These are phyloP conservation scores for Lagenorhynchus albirostris DNA, from an alignment of 2,113 vertebrate genomes.

Conservation along the genomic window DNA sequence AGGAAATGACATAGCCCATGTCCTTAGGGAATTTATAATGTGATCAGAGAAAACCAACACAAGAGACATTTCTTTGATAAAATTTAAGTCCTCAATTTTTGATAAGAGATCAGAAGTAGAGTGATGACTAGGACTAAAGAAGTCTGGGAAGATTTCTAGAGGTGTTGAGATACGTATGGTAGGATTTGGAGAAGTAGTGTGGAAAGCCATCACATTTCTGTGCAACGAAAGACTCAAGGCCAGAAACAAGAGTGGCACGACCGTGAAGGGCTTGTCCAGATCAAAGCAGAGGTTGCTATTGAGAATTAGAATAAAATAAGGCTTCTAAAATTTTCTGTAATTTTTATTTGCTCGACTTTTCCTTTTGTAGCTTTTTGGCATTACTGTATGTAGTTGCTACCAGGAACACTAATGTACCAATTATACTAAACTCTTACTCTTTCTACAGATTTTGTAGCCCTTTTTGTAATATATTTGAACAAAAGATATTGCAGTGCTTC, in stretches of 20 bases:
- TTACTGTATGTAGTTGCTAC: not conserved
- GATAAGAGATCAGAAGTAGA: not conserved
- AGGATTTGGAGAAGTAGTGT: not conserved
- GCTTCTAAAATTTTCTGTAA: not conserved
- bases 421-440: not conserved
- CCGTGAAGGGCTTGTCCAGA: not conserved
- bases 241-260: not conserved
- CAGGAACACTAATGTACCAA: not conserved
- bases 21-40: not conserved
- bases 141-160: not conserved
- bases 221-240: not conserved
- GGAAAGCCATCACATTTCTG: not conserved
- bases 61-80: not conserved
- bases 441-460: not conserved
- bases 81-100: not conserved
- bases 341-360: not conserved
- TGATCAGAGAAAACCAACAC: not conserved
- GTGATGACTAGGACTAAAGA: not conserved
- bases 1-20: not conserved
- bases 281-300: not conserved
- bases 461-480: conserved; percentile 27
- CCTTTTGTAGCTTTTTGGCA: not conserved
- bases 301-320: not conserved
- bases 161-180: not conserved
- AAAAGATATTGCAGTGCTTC: not conserved